Percentiles rank a stretch among this genome's conserved stretches.
phyloP scores from a whole-genome alignment of 2,888 invertebrate species.

The Patella depressa region DNA sequence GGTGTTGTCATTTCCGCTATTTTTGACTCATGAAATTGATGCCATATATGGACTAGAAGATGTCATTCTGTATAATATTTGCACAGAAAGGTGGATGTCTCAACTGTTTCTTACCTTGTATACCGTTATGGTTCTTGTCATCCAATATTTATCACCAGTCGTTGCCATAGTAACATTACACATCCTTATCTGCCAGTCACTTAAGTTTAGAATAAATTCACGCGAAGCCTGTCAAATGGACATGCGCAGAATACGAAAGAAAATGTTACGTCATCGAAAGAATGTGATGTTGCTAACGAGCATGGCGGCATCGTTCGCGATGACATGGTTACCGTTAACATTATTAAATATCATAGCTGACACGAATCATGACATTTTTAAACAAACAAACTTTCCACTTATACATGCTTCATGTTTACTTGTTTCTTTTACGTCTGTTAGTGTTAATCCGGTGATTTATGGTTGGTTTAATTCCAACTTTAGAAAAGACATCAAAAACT shows the following conservation, averaged over 20 bases:
- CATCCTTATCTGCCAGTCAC: constrained; percentile 63
- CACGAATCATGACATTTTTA: constrained; percentile 47
- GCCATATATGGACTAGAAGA: constrained; percentile 50
- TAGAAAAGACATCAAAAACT: constrained; percentile 28
- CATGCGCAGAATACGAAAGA: constrained; percentile 41
- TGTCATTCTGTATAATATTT: constrained; percentile 67
- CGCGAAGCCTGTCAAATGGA: constrained; percentile 21
- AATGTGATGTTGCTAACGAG: constrained; percentile 63
- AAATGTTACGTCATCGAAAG: constrained; percentile 58
- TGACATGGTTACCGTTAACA: constrained; percentile 59
- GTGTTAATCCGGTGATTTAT: constrained; percentile 56
- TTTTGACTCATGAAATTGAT: constrained; percentile 47
- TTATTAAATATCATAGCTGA: constrained; percentile 55
- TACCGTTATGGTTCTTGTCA: constrained; percentile 43
- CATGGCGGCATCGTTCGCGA: constrained; percentile 54
- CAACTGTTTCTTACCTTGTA: constrained; percentile 38
- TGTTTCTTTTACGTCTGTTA: constrained; percentile 57
- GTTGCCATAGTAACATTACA: constrained; percentile 49
- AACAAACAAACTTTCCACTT: constrained; percentile 62
- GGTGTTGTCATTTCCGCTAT: constrained; percentile 46
- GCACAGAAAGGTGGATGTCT: constrained; percentile 54
- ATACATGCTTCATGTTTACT: constrained; percentile 51
- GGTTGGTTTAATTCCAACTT: constrained; percentile 58
- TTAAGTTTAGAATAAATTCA: constrained; percentile 59
- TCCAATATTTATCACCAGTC: constrained; percentile 56